These are phyloP conservation scores for Strix occidentalis DNA, from an alignment of 2,797 vertebrate species.

Conservation along the genomic window DNA sequence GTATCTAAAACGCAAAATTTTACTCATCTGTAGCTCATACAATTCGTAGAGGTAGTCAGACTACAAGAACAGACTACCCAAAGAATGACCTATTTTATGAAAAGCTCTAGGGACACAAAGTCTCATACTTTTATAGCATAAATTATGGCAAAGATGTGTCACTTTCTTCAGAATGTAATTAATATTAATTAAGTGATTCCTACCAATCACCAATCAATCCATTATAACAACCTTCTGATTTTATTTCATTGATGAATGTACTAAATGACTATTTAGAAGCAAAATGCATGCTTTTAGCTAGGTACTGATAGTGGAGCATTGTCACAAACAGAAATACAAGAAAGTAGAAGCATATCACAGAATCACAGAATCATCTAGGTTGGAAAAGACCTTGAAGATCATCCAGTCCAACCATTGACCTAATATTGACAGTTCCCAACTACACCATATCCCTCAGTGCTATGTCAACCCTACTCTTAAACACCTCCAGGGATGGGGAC, in stretches of 20 bases:
- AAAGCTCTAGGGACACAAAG: neutral
- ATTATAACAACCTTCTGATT: neutral
- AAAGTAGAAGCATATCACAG: neutral
- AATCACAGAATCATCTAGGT: no score
- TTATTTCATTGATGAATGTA: neutral
- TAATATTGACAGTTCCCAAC: no score
- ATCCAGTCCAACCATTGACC: no score
- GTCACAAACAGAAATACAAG: neutral
- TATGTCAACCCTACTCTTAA: no score
- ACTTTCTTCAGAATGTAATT: neutral
- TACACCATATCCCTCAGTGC: no score
- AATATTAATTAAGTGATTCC: neutral
- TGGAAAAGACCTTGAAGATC: no score
- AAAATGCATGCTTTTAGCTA: neutral
- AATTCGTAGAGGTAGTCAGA: neutral
- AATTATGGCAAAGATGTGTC: neutral
- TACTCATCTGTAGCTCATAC: neutral
- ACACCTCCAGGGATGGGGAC: no score
- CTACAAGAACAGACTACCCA: neutral
- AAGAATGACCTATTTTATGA: neutral
- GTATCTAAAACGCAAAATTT: neutral
- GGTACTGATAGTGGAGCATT: neutral
- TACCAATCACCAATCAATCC: neutral
- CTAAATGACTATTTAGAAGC: neutral
- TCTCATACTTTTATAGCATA: neutral